Percentiles rank a stretch among this genome's conserved stretches.
Evolutionary conservation across 2,113 vertebrate species (phyloP).

Genomic region (Tenrec ecaudatus): DNA sequence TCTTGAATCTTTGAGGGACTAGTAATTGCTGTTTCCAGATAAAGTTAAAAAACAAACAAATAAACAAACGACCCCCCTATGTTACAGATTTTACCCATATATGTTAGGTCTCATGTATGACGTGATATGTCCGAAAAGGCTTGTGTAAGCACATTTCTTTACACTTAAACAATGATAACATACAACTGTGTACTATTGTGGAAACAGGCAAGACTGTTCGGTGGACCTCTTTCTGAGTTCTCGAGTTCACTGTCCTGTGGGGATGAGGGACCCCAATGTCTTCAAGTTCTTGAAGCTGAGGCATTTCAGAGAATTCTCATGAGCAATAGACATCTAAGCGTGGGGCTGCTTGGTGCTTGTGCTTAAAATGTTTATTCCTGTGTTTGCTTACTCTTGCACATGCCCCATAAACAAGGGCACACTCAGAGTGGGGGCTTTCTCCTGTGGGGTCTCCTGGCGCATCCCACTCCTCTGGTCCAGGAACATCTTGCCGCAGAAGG

Average conservation of each 20-base stretch:
- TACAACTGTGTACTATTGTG: neutral
- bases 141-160: too few species aligned
- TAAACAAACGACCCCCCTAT: too few species aligned
- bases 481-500: neutral
- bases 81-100: neutral
- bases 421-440: neutral
- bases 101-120: neutral
- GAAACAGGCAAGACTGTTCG: neutral
- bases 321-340: neutral
- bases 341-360: neutral
- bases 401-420: neutral
- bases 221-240: accelerated
- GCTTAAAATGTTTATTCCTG: neutral
- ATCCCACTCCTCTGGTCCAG: too few species aligned
- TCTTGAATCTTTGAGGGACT: neutral
- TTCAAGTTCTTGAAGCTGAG: neutral
- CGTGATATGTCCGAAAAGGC: too few species aligned
- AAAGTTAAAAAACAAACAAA: neutral
- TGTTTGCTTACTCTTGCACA: neutral
- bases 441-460: accelerated
- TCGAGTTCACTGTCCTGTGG: neutral
- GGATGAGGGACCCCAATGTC: neutral
- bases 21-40: neutral
- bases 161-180: neutral
- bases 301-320: neutral